These are phyloP conservation scores for Pseudorasbora parva DNA, from an alignment of 2,113 vertebrate species.

Conservation along the genomic window DNA sequence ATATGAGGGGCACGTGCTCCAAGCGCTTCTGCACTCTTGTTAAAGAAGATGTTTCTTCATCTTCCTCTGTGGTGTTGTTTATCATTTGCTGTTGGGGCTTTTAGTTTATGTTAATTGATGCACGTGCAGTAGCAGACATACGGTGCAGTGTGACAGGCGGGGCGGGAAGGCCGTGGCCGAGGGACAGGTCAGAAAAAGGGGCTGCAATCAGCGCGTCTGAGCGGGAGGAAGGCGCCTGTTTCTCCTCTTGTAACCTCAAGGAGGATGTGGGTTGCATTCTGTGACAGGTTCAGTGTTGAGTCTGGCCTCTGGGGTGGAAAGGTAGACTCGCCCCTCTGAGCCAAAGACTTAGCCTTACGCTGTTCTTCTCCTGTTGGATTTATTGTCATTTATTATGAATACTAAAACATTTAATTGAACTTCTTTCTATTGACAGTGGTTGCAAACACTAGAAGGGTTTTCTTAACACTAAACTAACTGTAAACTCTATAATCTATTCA, in stretches of 20 bases:
- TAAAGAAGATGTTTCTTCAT: conserved; percentile 24
- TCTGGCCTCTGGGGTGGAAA: conserved; percentile 67
- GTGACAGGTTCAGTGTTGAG: conserved; percentile 74
- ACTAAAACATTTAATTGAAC: not conserved
- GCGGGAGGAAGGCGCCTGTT: conserved; percentile 66
- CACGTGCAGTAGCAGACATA: conserved; percentile 59
- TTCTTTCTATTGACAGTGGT: not conserved
- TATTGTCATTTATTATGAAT: not conserved
- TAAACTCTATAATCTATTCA: not conserved
- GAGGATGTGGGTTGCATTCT: conserved; percentile 63
- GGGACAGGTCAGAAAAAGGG: conserved; percentile 53
- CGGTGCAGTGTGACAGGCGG: conserved; percentile 57
- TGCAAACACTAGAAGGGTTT: too few species aligned
- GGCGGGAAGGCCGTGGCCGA: conserved; percentile 56
- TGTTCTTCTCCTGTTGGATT: not conserved
- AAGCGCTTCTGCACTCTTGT: not conserved
- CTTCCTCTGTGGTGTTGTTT: conserved; percentile 46
- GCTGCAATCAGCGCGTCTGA: conserved; percentile 56
- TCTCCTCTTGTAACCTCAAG: conserved; percentile 66
- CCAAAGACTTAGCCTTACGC: conserved; percentile 8
- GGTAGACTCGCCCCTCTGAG: conserved; percentile 59
- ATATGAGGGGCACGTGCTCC: not conserved
- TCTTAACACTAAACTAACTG: not conserved
- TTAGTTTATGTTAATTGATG: conserved; percentile 63
- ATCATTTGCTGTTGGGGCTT: conserved; percentile 37